phyloP scores from a whole-genome alignment of 2,113 vertebrate species.

The Tragelaphus buxtoni region DNA sequence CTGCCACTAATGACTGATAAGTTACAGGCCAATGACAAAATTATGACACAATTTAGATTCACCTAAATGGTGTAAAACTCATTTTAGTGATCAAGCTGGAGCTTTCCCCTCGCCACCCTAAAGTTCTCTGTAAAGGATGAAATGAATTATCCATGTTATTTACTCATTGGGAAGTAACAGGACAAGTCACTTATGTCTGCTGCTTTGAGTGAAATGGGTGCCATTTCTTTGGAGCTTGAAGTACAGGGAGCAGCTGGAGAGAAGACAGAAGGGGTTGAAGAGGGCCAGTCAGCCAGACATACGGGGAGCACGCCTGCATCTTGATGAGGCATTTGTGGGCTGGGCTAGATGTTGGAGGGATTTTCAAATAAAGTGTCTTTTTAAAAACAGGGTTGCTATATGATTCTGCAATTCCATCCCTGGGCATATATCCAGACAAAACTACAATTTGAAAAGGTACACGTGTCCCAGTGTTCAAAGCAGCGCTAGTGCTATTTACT shows the following conservation, averaged over 20 bases:
- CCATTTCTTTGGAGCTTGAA: neutral
- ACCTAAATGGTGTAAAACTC: constrained; percentile 48
- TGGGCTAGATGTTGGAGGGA: neutral
- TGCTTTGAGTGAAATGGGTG: constrained; percentile 12
- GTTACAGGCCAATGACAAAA: constrained; percentile 59
- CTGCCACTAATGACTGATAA: constrained; percentile 47
- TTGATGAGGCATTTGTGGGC: neutral
- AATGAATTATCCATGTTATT: constrained; percentile 24
- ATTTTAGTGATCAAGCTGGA: constrained; percentile 39
- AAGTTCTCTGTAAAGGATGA: constrained; percentile 9
- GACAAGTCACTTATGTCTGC: neutral
- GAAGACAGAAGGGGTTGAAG: neutral
- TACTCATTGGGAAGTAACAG: neutral
- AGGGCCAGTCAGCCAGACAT: neutral
- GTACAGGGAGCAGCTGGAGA: neutral
- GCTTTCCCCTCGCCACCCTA: neutral
- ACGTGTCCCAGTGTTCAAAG: neutral
- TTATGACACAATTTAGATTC: constrained; percentile 51
- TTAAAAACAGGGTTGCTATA: neutral
- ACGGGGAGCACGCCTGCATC: neutral
- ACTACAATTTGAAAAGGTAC: neutral
- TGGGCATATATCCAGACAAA: neutral
- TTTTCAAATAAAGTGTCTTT: neutral
- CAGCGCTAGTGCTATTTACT: neutral
- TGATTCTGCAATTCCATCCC: neutral